Base-by-base conservation (phyloP, 1,140 invertebrate genomes). In the Psilanteris sp. region DNA sequence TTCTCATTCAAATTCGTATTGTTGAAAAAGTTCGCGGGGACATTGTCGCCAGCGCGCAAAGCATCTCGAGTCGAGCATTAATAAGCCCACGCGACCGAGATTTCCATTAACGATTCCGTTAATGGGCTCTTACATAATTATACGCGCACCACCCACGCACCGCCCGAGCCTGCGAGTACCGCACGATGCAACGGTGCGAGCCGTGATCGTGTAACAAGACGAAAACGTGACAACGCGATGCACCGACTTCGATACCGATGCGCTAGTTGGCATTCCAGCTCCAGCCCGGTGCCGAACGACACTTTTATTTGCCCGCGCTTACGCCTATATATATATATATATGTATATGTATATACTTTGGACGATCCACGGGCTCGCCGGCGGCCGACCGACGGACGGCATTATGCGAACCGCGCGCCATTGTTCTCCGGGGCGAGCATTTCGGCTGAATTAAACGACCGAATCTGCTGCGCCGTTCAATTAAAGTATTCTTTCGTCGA, bases 71-170 rank as follows among this genome's bases (percentile, higher is more conserved):
- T 10, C 22, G 22, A 18, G 52, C 36, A 66, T 66, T 74, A 66
- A 59, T 74, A 74, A 66, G 41, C 59, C 72, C 62, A 75, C 62
- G 72, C 64, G 54, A 34, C 26, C 48, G 29, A 46, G 64, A 68
- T 68, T 75, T 68, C 57, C 57, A 70, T 76, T 70, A 70, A 76
- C 73, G 57, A 76, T 76, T 70, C 64, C 66, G 66, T 76, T 71
- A 77, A 77, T 77, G 73, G 52, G 44, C 16, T 66, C 44, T 77
- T 66, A 67, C 59, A 54, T 71, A 77, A 77, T 77, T 77, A 66
- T 61, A 46, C 64, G 52, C 34, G 46, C 54, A 59, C 11, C 73
- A 55, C 66, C 73, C 66, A 77, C 73, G 66, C 73, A 64, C 13
- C 62, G 20, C 16, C 11, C 26, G 18, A 29, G 7, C 4, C 22